phyloP scores from a whole-genome alignment of 1,140 invertebrate species.

The Pogonognathellus flavescens region DNA sequence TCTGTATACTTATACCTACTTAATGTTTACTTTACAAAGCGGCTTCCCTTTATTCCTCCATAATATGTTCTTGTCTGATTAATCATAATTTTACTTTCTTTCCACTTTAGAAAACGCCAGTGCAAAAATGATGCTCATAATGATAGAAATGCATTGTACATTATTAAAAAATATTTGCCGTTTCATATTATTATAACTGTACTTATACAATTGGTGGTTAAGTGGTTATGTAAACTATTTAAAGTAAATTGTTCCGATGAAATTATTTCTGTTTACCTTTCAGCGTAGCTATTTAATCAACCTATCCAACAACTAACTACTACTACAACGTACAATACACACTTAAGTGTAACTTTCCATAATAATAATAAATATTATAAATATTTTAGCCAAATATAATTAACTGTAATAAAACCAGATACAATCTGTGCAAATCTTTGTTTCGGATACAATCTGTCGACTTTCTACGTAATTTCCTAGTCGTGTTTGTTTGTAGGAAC shows the following conservation, averaged over 20 bases:
- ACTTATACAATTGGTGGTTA: neutral
- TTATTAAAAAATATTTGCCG: too few relatives aligned
- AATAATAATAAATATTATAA: too few relatives aligned
- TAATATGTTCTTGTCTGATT: constrained; percentile 12
- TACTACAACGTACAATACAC: too few relatives aligned
- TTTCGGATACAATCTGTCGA: too few relatives aligned
- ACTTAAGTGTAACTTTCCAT: too few relatives aligned
- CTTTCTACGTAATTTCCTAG: too few relatives aligned
- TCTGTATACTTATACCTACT: neutral
- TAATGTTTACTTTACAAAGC: neutral
- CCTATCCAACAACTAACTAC: too few relatives aligned
- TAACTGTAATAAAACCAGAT: too few relatives aligned
- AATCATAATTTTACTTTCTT: constrained; percentile 36
- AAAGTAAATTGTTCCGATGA: neutral
- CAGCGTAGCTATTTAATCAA: neutral
- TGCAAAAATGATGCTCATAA: neutral
- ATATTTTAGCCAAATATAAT: too few relatives aligned
- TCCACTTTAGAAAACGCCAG: constrained; percentile 5
- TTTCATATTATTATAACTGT: too few relatives aligned
- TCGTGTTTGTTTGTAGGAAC: too few relatives aligned
- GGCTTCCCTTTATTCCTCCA: neutral
- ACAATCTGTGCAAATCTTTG: too few relatives aligned
- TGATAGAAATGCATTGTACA: neutral
- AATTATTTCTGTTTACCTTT: neutral
- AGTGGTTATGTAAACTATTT: neutral